Percentiles rank a stretch among this genome's conserved stretches.
Evolutionary conservation across 2,113 vertebrate genomes (phyloP).

Genomic region (Saguinus midas): DNA sequence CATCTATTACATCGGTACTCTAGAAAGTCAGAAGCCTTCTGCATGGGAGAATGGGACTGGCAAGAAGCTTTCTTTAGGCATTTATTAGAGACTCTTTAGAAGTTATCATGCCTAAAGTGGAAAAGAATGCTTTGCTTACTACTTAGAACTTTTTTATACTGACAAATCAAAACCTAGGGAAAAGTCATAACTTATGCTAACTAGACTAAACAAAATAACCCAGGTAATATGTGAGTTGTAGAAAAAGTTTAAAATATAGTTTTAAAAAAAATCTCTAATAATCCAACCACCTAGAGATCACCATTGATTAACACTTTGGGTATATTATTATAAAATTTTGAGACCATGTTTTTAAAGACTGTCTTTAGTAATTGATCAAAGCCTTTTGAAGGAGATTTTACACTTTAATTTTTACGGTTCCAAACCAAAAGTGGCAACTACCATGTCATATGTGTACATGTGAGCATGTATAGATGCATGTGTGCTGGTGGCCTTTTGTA

Average conservation of each 20-base stretch:
- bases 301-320: neutral
- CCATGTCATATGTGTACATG: neutral
- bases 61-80: neutral
- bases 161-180: neutral
- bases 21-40: constrained; percentile 24
- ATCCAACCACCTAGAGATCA: neutral
- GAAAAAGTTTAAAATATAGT: neutral
- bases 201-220: neutral
- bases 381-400: neutral
- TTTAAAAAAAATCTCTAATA: neutral
- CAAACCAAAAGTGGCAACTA: neutral
- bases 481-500: neutral
- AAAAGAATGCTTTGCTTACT: neutral
- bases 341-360: neutral
- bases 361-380: constrained; percentile 26
- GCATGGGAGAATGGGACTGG: neutral
- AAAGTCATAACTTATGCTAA: constrained; percentile 31
- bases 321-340: constrained; percentile 24
- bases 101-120: neutral
- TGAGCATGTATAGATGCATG: neutral
- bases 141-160: constrained; percentile 1
- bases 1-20: neutral
- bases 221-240: neutral
- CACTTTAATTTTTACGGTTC: constrained; percentile 43
- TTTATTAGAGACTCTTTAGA: constrained; percentile 9